Evolutionary conservation across 2,888 invertebrate species (phyloP).

Genomic region (Falcaria lacertinaria): DNA sequence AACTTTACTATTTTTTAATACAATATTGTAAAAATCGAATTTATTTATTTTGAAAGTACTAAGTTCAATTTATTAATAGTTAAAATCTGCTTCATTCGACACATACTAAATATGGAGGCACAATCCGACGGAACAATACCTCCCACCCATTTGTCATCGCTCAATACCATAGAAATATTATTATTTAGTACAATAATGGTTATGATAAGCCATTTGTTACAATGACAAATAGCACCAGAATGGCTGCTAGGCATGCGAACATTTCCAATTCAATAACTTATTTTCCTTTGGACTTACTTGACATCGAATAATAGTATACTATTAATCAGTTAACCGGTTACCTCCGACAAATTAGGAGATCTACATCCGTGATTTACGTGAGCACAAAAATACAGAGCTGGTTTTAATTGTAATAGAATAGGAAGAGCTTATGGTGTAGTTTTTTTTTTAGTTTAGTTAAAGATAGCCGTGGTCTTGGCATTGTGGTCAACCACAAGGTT

Average conservation of each 20-base stretch:
- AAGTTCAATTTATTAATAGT: no score
- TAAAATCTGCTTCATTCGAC: no score
- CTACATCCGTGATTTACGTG: no score
- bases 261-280: constrained; percentile 4
- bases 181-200: constrained; percentile 6
- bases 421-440: no score
- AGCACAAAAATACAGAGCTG: no score
- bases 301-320: neutral
- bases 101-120: neutral
- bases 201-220: constrained; percentile 17
- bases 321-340: neutral
- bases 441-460: no score
- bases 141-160: neutral
- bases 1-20: no score
- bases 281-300: neutral
- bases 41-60: no score
- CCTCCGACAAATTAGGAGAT: neutral
- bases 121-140: neutral
- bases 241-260: constrained; percentile 24
- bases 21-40: no score
- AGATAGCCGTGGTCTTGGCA: no score
- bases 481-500: no score
- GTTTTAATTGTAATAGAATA: no score
- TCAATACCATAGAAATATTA: neutral
- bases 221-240: constrained; percentile 23